These are phyloP conservation scores for Odontamblyopus lacepedii DNA, from an alignment of 2,797 vertebrate genomes.

Conservation along the genomic window DNA sequence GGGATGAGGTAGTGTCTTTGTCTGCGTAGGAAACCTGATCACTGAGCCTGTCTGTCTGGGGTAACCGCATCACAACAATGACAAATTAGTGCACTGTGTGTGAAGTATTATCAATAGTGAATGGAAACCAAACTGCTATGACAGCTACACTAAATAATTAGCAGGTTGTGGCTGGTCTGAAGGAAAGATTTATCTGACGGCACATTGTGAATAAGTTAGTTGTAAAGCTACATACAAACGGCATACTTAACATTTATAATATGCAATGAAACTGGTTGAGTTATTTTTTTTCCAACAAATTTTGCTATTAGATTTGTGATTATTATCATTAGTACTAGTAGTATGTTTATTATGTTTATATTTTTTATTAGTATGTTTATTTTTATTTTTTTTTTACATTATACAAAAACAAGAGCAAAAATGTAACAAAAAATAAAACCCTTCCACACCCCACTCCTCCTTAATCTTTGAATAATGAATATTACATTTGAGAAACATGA, in stretches of 20 bases:
- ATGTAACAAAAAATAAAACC: too few species aligned
- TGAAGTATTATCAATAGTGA: background rate
- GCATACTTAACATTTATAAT: too few species aligned
- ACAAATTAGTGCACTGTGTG: slow-evolving; percentile 1
- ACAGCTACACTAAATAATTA: background rate
- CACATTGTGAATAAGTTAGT: background rate
- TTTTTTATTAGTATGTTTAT: too few species aligned
- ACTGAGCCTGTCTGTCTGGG: slow-evolving; percentile 43
- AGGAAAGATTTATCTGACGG: background rate
- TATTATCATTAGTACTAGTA: too few species aligned
- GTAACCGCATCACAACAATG: slow-evolving; percentile 34
- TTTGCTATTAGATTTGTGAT: too few species aligned
- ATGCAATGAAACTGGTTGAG: too few species aligned
- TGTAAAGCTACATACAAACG: background rate
- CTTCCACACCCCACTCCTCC: too few species aligned
- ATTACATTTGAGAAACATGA: background rate
- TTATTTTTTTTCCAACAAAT: too few species aligned
- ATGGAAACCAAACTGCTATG: background rate
- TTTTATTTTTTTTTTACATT: too few species aligned
- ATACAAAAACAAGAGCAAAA: too few species aligned
- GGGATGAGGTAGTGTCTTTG: slow-evolving; percentile 71
- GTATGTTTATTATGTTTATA: too few species aligned
- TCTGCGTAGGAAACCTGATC: slow-evolving; percentile 68
- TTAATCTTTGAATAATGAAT: too few species aligned
- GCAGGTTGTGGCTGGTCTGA: background rate